These are phyloP conservation scores for Puntigrus tetrazona DNA, from an alignment of 2,113 vertebrate species.

Conservation along the genomic window DNA sequence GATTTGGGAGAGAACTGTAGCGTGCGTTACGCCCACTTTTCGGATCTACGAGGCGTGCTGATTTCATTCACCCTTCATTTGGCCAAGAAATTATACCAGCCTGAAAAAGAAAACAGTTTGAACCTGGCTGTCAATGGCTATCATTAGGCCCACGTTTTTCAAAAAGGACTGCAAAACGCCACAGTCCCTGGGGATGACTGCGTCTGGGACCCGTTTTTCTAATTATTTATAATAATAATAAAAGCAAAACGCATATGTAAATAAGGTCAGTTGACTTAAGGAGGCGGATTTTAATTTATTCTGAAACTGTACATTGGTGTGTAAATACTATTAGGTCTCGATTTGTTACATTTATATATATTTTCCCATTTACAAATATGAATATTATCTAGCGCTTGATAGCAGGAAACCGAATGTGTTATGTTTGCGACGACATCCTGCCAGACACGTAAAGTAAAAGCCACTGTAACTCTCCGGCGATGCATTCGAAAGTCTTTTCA, in stretches of 20 bases:
- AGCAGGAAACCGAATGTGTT: slow-evolving; percentile 68
- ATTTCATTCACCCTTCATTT: neutral
- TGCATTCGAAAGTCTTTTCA: slow-evolving; percentile 38
- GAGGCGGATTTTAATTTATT: slow-evolving; percentile 91
- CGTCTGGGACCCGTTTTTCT: slow-evolving; percentile 42
- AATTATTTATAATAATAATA: slow-evolving; percentile 86
- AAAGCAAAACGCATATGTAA: slow-evolving; percentile 85
- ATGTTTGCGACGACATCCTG: slow-evolving; percentile 71
- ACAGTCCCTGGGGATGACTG: slow-evolving; percentile 19
- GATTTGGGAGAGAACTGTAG: neutral
- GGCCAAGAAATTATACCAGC: neutral
- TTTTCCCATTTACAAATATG: slow-evolving; percentile 83
- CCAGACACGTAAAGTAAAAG: slow-evolving; percentile 65
- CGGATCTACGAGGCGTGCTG: neutral
- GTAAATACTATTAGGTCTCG: slow-evolving; percentile 89
- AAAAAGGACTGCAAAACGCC: slow-evolving; percentile 15
- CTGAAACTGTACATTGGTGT: slow-evolving; percentile 84
- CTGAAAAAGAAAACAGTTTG: neutral
- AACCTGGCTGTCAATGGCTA: too few species aligned
- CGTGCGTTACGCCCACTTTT: neutral
- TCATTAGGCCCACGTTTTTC: neutral
- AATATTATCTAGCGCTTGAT: slow-evolving; percentile 77
- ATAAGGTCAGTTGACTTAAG: slow-evolving; percentile 81
- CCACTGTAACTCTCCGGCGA: slow-evolving; percentile 55
- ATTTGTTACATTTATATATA: slow-evolving; percentile 83